Percentiles rank a stretch among this genome's conserved stretches.
Conservation (phyloP, 2,888 invertebrate species). For the Ennomos quercinarius region DNA sequence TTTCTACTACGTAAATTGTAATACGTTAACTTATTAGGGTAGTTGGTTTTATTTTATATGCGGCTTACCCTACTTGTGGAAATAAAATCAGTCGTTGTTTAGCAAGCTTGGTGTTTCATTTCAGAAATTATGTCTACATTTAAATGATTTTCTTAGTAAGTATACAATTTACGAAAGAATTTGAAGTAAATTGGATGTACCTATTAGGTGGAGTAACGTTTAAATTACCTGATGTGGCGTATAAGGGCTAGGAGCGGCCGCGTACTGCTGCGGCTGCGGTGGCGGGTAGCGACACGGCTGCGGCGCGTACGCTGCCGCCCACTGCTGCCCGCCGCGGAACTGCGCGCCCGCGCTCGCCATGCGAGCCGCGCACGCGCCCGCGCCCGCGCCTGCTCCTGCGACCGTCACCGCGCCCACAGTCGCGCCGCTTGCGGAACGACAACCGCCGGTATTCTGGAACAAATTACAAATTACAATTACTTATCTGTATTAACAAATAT, state of each 20-base stretch:
- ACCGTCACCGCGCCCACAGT: slow-evolving; percentile 82
- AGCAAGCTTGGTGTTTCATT: no score
- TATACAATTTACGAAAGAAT: no score
- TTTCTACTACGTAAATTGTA: no score
- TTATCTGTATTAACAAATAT: no score
- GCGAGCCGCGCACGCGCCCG: slow-evolving; percentile 83
- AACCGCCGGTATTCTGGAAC: slow-evolving; percentile 77
- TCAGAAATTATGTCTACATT: no score
- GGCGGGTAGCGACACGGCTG: slow-evolving; percentile 83
- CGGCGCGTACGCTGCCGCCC: slow-evolving; percentile 80
- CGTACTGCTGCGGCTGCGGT: slow-evolving; percentile 79
- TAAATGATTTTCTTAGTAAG: no score
- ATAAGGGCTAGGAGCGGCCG: slow-evolving; percentile 75
- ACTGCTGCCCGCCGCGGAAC: slow-evolving; percentile 83
- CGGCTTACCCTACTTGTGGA: no score
- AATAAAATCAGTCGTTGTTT: no score
- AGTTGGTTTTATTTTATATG: no score
- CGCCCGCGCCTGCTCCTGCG: slow-evolving; percentile 79
- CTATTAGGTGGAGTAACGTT: no score
- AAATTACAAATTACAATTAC: slow-evolving; percentile 30
- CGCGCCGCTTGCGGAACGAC: slow-evolving; percentile 74
- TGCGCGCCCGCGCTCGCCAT: slow-evolving; percentile 84
- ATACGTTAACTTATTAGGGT: no score
- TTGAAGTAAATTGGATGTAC: no score
- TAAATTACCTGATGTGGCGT: slow-evolving; percentile 74